Percentiles rank a stretch among this genome's conserved stretches.
Conservation (phyloP, 2,113 vertebrate species). For the Dunckerocampus dactyliophorus region DNA sequence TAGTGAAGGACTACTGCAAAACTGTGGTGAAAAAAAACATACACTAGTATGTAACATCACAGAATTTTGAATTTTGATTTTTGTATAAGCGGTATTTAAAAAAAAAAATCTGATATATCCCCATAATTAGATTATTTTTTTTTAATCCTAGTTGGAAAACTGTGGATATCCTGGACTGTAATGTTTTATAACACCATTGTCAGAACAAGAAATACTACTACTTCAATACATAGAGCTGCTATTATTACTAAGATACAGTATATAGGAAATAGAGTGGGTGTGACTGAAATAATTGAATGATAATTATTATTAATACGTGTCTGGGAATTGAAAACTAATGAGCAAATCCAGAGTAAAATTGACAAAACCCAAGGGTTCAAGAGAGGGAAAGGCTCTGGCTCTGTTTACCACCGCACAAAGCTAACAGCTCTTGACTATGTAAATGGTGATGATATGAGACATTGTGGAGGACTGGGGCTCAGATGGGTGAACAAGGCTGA, state of each 20-base stretch:
- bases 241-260: neutral
- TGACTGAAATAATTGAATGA: neutral
- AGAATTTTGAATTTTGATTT: no score
- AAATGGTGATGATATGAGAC: constrained; percentile 76
- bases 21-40: no score
- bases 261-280: no score
- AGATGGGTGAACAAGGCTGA: constrained; percentile 72
- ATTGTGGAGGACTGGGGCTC: constrained; percentile 72
- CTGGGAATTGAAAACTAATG: constrained; percentile 61
- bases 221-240: neutral
- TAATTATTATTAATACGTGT: constrained; percentile 39
- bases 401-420: constrained; percentile 72
- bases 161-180: no score
- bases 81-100: no score
- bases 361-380: constrained; percentile 53
- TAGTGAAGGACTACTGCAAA: no score
- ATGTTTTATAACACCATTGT: no score
- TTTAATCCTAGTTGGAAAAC: no score
- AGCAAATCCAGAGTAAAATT: constrained; percentile 58
- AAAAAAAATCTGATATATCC: no score
- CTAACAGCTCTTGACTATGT: constrained; percentile 81
- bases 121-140: no score
- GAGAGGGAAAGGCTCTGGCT: constrained; percentile 63
- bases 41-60: no score
- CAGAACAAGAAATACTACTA: no score